phyloP scores from a whole-genome alignment of 1,140 invertebrate species.

The Alviniconcha marisindica region DNA sequence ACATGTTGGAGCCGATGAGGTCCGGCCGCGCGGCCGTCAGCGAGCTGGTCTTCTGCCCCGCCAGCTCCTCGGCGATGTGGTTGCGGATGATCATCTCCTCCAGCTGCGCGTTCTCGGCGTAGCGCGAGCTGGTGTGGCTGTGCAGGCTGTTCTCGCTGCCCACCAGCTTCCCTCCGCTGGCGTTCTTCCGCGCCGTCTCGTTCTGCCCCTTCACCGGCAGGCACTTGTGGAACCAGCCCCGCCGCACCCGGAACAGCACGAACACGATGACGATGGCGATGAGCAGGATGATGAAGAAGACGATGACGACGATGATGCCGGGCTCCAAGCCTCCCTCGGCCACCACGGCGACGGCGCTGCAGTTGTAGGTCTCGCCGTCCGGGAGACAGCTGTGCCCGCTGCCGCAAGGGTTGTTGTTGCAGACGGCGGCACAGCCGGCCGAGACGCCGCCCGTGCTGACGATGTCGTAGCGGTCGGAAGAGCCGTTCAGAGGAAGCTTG shows the following conservation, averaged over 20 bases:
- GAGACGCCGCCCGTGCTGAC: slow-evolving; percentile 48
- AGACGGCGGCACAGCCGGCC: slow-evolving; percentile 59
- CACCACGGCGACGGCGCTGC: slow-evolving; percentile 69
- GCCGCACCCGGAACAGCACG: slow-evolving; percentile 90
- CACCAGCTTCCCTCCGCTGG: slow-evolving; percentile 43
- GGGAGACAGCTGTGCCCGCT: slow-evolving; percentile 50
- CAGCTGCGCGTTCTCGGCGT: slow-evolving; percentile 68
- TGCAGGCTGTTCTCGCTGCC: slow-evolving; percentile 33
- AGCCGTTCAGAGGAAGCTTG: slow-evolving; percentile 91
- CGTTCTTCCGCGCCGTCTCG: slow-evolving; percentile 48
- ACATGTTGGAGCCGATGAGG: slow-evolving; percentile 93
- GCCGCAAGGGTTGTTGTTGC: slow-evolving; percentile 53
- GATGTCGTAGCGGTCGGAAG: slow-evolving; percentile 72
- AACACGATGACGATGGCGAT: slow-evolving; percentile 90
- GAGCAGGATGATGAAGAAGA: slow-evolving; percentile 68
- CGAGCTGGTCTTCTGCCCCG: slow-evolving; percentile 48
- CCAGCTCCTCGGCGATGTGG: slow-evolving; percentile 80
- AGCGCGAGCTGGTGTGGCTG: slow-evolving; percentile 67
- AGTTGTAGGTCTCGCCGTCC: slow-evolving; percentile 73
- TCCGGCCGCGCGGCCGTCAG: slow-evolving; percentile 82
- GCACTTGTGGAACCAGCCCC: slow-evolving; percentile 68
- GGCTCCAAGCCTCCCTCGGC: slow-evolving; percentile 78
- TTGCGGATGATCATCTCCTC: slow-evolving; percentile 70
- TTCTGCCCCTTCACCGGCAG: slow-evolving; percentile 46
- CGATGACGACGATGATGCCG: slow-evolving; percentile 68